Evolutionary conservation across 2,888 invertebrate species (phyloP), one percentile per base, ranked within the genome.

Genomic region (Latrodectus hesperus): DNA sequence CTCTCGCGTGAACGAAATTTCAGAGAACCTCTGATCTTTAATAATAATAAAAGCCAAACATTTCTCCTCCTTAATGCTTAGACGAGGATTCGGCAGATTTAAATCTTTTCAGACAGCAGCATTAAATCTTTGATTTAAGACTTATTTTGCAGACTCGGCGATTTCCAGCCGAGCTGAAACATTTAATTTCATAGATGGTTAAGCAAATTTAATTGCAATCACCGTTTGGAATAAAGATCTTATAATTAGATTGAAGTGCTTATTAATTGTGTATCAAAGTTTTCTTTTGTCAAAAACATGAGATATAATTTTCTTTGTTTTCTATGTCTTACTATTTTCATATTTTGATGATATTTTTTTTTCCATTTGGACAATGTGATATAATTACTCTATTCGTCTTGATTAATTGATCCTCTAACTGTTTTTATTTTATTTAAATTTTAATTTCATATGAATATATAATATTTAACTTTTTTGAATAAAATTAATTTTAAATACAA

Each of bases 151-250:
- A 60, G 80, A 53, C 80, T 26, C 26, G 65, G 16, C 60, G 64
- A 80, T 70, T 64, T 70, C 16, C 75, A 75, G 49, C 70, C 49
- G 49, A 71, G 75, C 85, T 80, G 80, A 86, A 86, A 70, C 75
- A 86, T 80, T 80, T 71, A 86, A 86, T 86, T 86, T 86, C 80
- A 86, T 76, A 86, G 80, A 80, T 81, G 85, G 85, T 86, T 86
- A 81, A 76, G 38, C 75, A 86, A 86, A 86, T 86, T 86, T 86
- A 86, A 86, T 86, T 86, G 85, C 80, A 65, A 80, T 80, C 85
- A 68, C 71, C 22, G 17, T 51, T 52, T 55, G 38, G 70, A 79
- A 85, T 84, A 74, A 79, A 78, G 84, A 49, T 52, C 38, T 71
- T 52, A 80, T 86, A 86, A 86, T 86, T 86, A 86, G 76, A 74